phyloP scores from a whole-genome alignment of 1,140 invertebrate species.

The Capitella teleta region DNA sequence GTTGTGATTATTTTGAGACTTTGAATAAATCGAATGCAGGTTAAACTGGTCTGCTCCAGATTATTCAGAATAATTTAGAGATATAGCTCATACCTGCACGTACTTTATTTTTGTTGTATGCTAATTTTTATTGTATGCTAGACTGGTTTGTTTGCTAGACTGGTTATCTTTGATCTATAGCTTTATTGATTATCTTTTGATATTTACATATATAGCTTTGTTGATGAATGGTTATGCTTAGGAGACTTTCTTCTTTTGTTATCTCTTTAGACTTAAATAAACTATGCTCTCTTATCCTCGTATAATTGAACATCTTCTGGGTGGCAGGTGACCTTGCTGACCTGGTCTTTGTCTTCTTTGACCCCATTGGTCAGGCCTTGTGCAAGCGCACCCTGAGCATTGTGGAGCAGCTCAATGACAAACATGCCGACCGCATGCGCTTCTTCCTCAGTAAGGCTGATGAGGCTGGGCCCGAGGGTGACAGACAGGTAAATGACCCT shows the following conservation, averaged over 20 bases:
- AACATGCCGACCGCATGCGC: conserved; percentile 48
- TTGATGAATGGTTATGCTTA: neutral
- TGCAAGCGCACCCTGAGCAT: conserved; percentile 52
- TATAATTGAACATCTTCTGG: too few species aligned
- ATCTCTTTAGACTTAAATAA: neutral
- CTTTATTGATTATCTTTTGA: neutral
- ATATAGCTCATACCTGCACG: too few species aligned
- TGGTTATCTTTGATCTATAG: neutral
- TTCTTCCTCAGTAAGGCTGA: conserved; percentile 54
- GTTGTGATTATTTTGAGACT: too few species aligned
- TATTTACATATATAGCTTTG: neutral
- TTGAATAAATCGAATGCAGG: too few species aligned
- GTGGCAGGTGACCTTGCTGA: conserved; percentile 48
- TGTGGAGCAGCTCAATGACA: conserved; percentile 49
- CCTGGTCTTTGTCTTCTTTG: conserved; percentile 55
- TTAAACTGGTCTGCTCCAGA: too few species aligned
- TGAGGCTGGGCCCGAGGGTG: conserved; percentile 52
- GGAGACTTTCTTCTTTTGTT: neutral
- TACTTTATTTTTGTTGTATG: too few species aligned
- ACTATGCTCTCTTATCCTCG: too few species aligned
- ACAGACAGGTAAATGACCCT: conserved; percentile 39
- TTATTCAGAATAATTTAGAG: too few species aligned
- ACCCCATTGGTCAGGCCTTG: conserved; percentile 54
- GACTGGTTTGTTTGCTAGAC: too few species aligned
- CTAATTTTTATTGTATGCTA: too few species aligned